Evolutionary conservation across 2,797 vertebrate species (phyloP).

Genomic region (Chloroceryle inda): DNA sequence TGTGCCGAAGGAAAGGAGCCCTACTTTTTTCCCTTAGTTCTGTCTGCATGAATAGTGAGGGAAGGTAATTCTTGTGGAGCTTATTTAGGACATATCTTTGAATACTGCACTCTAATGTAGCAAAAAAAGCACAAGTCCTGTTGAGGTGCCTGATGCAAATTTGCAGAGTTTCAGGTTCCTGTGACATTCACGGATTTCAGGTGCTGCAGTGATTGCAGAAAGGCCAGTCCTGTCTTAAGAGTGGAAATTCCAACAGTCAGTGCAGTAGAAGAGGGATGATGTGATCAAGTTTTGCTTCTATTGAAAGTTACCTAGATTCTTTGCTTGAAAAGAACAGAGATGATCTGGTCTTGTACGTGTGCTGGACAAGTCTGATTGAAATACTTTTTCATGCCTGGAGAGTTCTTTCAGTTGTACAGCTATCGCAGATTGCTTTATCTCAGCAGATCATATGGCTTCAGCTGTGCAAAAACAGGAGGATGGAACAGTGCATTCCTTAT

Average conservation of each 20-base stretch:
- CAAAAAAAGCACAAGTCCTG: neutral
- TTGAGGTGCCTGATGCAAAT: neutral
- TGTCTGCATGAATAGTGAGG: neutral
- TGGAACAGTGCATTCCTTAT: neutral
- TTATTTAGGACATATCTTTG: neutral
- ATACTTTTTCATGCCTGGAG: neutral
- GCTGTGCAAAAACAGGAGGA: neutral
- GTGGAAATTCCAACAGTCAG: neutral
- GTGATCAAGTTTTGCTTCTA: neutral
- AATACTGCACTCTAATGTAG: neutral
- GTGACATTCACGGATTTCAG: neutral
- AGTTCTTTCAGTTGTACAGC: neutral
- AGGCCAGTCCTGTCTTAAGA: neutral
- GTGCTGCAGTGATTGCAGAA: neutral
- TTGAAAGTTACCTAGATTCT: neutral
- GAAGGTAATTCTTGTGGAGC: neutral
- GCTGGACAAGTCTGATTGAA: neutral
- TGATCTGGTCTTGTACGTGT: neutral
- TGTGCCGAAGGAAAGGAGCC: neutral
- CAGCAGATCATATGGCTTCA: accelerated
- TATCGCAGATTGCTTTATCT: neutral
- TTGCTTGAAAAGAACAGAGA: neutral
- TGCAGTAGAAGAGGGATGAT: neutral
- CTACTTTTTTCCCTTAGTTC: neutral
- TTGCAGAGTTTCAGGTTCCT: neutral